Evolutionary conservation across 2,797 vertebrate species (phyloP).

Genomic region (Gallinago solitaria): DNA sequence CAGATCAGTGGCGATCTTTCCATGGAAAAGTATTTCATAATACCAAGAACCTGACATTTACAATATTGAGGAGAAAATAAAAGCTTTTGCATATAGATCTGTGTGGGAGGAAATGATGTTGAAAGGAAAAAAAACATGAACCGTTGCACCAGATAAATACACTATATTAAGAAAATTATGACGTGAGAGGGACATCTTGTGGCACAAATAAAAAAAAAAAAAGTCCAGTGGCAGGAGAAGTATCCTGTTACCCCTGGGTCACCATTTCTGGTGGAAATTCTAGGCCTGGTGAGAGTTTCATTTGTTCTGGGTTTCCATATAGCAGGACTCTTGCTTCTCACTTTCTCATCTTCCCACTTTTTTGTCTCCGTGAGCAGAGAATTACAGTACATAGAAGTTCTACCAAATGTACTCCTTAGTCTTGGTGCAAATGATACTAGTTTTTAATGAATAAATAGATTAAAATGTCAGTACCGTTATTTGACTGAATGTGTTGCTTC

Average conservation of each 20-base stretch:
- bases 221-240: background rate
- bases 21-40: background rate
- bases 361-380: background rate
- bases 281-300: background rate
- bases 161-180: slow-evolving; percentile 21
- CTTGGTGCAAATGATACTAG: background rate
- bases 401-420: background rate
- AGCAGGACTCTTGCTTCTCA: background rate
- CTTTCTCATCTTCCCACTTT: background rate
- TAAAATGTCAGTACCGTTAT: background rate
- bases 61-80: slow-evolving; percentile 18
- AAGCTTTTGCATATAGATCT: background rate
- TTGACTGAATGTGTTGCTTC: slow-evolving; percentile 19
- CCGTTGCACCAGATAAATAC: slow-evolving; percentile 27
- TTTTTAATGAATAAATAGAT: slow-evolving; percentile 28
- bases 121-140: background rate
- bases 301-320: background rate
- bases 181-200: slow-evolving; percentile 42
- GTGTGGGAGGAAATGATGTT: background rate
- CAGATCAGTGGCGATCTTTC: background rate
- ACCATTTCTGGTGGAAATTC: background rate
- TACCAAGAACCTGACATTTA: slow-evolving; percentile 2
- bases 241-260: background rate
- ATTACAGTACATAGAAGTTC: background rate
- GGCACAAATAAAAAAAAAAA: background rate